phyloP scores from a whole-genome alignment of 2,797 vertebrate species.

The Argya squamiceps region DNA sequence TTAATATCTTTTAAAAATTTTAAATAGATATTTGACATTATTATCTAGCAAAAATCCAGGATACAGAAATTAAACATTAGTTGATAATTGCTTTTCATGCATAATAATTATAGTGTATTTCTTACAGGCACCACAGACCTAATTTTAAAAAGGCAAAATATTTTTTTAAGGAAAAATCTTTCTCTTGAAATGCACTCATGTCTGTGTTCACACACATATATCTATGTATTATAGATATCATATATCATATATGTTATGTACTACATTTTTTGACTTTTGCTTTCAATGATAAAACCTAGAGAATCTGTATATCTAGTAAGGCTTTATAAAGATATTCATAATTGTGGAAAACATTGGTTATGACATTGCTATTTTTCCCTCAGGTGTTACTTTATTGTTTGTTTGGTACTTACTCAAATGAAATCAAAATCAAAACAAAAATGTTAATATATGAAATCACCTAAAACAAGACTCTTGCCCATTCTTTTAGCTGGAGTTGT shows the following conservation, averaged over 20 bases:
- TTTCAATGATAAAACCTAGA: background rate
- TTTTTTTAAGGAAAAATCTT: background rate
- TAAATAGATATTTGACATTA: background rate
- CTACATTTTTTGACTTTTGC: background rate
- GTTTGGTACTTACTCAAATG: background rate
- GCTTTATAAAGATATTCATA: background rate
- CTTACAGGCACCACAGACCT: background rate
- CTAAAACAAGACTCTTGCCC: background rate
- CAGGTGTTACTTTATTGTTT: background rate
- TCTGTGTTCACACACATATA: accelerated
- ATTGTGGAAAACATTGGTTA: background rate
- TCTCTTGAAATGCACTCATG: background rate
- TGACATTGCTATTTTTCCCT: background rate
- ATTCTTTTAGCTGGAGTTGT: background rate
- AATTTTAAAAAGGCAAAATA: background rate
- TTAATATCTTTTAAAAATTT: background rate
- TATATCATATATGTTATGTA: no score
- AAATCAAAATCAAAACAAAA: background rate
- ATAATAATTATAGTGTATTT: background rate
- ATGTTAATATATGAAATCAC: background rate
- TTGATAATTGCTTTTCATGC: background rate
- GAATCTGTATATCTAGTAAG: background rate
- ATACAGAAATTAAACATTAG: background rate
- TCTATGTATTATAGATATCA: background rate
- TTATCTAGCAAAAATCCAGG: background rate